Evolutionary conservation across 2,113 vertebrate species (phyloP).

Genomic region (Prolemur simus): DNA sequence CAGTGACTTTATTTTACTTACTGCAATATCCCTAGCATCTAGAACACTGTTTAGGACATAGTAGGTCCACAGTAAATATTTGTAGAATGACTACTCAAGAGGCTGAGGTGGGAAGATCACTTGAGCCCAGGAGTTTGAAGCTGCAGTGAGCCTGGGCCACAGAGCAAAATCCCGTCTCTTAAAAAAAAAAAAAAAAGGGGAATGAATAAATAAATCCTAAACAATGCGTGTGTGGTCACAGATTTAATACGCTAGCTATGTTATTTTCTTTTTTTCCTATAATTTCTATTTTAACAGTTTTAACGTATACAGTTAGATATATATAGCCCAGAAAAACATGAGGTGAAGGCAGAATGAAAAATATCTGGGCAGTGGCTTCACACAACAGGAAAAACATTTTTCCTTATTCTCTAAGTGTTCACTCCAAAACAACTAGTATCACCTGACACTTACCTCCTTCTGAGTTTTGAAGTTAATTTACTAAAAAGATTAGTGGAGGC

Average conservation of each 20-base stretch:
- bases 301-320: neutral
- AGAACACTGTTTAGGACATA: neutral
- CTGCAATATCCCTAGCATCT: neutral
- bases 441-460: conserved; percentile 91
- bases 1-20: neutral
- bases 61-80: neutral
- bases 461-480: conserved; percentile 98
- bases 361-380: neutral
- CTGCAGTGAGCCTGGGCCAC: too few relatives aligned
- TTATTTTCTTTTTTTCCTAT: neutral
- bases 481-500: conserved; percentile 97
- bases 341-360: neutral
- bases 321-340: neutral
- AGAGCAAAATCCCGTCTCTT: too few relatives aligned
- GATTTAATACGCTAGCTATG: neutral
- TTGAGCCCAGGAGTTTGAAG: too few relatives aligned
- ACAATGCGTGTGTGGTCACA: neutral
- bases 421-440: neutral
- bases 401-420: neutral
- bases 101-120: too few relatives aligned
- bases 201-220: neutral
- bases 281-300: neutral
- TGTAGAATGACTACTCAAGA: neutral
- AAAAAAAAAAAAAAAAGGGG: too few relatives aligned
- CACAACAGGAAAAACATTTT: too few relatives aligned